phyloP scores from a whole-genome alignment of 1,140 invertebrate genomes.

The Hesperophylax magnus region DNA sequence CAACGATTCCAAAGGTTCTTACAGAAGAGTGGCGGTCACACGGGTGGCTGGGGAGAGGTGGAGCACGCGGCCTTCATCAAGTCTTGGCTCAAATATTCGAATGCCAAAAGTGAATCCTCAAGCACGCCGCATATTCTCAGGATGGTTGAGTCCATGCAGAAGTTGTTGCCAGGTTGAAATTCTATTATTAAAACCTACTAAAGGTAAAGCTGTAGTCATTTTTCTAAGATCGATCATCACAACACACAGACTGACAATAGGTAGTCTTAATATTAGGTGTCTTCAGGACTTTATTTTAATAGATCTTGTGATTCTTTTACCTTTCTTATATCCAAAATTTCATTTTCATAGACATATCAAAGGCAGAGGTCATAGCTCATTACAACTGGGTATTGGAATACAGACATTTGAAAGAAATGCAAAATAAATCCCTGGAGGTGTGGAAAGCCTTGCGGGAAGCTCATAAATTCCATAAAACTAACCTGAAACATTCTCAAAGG shows the following conservation, averaged over 20 bases:
- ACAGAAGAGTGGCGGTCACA: constrained; percentile 45
- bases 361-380: constrained; percentile 42
- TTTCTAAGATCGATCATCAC: too few species aligned
- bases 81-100: constrained; percentile 37
- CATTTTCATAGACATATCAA: constrained; percentile 40
- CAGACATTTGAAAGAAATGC: constrained; percentile 43
- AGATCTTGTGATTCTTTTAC: background rate
- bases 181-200: background rate
- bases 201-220: background rate
- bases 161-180: constrained; percentile 12
- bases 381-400: constrained; percentile 47
- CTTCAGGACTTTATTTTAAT: background rate
- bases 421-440: constrained; percentile 38
- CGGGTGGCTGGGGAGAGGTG: constrained; percentile 49
- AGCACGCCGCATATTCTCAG: background rate
- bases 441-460: constrained; percentile 45
- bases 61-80: constrained; percentile 51
- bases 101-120: background rate
- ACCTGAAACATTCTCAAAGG: background rate
- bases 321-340: constrained; percentile 1
- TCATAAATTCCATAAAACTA: constrained; percentile 34
- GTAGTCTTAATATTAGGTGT: too few species aligned
- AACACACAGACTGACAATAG: too few species aligned
- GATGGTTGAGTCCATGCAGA: background rate
- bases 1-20: constrained; percentile 47